A percentile compares a stretch with the other conserved stretches of the same genome.
Conservation (phyloP, 2,797 vertebrate genomes). For the Melanitta fusca region DNA sequence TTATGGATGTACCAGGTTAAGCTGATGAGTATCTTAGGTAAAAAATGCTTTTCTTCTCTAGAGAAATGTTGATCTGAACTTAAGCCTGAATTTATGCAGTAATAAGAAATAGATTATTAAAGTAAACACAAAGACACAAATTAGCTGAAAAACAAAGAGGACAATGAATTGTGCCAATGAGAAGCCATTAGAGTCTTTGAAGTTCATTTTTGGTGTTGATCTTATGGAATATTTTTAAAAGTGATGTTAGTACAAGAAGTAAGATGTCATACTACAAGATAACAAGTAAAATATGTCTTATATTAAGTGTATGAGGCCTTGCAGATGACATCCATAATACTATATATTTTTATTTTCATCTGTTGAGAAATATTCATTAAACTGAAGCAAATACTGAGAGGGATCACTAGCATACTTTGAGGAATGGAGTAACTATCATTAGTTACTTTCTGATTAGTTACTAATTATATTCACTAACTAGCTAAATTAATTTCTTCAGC, state of each 20-base stretch:
- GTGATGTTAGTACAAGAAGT: background rate
- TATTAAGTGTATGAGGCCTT: background rate
- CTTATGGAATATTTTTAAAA: background rate
- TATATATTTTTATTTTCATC: background rate
- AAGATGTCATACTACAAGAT: background rate
- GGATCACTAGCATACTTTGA: background rate
- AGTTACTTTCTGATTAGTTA: background rate
- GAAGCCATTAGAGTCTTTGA: background rate
- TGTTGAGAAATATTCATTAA: background rate
- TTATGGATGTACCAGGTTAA: background rate
- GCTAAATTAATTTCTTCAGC: background rate
- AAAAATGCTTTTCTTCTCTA: background rate
- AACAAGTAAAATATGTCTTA: background rate
- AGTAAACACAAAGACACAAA: background rate
- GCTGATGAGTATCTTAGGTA: background rate
- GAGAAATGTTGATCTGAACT: background rate
- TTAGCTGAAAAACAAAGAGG: background rate
- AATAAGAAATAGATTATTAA: background rate
- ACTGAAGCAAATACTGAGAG: background rate
- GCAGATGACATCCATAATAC: background rate
- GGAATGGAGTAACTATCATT: background rate
- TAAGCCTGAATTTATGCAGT: background rate
- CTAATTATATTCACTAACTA: background rate
- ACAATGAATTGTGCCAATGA: background rate
- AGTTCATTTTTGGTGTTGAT: background rate